Percentiles rank a stretch among this genome's conserved stretches.
Conservation (phyloP, 2,113 vertebrate species). For the Poecile atricapillus region DNA sequence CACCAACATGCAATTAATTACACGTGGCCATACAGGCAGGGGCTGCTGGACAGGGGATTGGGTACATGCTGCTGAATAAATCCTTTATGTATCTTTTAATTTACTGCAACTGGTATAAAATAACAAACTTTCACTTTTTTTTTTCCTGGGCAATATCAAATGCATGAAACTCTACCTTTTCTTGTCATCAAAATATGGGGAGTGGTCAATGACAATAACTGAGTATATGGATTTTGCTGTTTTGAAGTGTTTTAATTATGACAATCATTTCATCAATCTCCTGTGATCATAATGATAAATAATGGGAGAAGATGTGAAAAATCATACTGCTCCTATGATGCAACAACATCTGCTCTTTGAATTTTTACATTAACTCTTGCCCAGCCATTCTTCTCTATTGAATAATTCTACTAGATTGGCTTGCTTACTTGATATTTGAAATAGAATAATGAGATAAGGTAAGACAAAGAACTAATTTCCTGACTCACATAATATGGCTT, state of each 20-base stretch:
- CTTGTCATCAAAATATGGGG: background rate
- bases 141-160: background rate
- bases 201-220: background rate
- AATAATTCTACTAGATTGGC: background rate
- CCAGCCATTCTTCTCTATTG: background rate
- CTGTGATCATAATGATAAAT: background rate
- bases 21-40: background rate
- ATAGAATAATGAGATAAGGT: background rate
- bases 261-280: accelerated
- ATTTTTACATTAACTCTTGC: background rate
- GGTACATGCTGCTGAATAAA: background rate
- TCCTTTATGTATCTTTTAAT: background rate
- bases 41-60: background rate
- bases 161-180: background rate
- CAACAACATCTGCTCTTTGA: background rate
- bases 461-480: background rate
- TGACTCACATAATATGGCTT: background rate
- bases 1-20: background rate
- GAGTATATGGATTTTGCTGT: background rate
- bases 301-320: background rate
- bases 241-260: background rate
- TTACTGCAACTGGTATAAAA: background rate
- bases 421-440: background rate
- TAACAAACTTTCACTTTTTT: background rate
- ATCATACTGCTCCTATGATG: background rate